A percentile compares a stretch with the other conserved stretches of the same genome.
Conservation (phyloP, 2,888 invertebrate species). For the Drosophila mulleri region DNA sequence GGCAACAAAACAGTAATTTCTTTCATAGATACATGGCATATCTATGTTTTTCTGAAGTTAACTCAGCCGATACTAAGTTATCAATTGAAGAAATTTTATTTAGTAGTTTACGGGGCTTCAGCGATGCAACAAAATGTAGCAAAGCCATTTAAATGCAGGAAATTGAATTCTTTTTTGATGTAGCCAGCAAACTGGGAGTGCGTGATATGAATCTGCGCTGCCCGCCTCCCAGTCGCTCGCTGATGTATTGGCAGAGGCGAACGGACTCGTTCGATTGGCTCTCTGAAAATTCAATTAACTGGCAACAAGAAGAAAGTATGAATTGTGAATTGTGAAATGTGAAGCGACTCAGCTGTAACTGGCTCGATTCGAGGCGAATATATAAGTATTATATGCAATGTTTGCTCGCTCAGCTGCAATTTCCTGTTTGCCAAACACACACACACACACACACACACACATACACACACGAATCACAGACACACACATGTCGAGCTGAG, state of each 20-base stretch:
- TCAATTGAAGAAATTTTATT: conserved; percentile 30
- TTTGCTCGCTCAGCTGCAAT: conserved; percentile 60
- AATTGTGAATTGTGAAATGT: conserved; percentile 33
- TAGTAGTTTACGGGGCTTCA: not conserved
- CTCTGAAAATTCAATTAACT: conserved; percentile 46
- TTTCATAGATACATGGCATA: not conserved
- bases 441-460: conserved; percentile 6
- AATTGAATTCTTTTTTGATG: conserved; percentile 64
- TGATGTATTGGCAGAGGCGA: conserved; percentile 18
- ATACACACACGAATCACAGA: not conserved
- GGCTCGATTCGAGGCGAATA: conserved; percentile 14
- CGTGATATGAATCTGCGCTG: conserved; percentile 34
- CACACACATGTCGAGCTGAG: conserved; percentile 29
- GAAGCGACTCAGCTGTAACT: conserved; percentile 34
- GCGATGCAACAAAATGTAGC: conserved; percentile 39
- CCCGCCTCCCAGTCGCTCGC: not conserved
- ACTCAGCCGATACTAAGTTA: conserved; percentile 2
- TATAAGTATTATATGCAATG: conserved; percentile 38
- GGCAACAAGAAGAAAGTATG: conserved; percentile 16
- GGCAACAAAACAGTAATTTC: not conserved
- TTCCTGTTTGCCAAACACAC: conserved; percentile 63
- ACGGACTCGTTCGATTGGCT: conserved; percentile 30
- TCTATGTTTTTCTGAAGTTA: too few relatives aligned
- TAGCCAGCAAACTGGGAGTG: conserved; percentile 22
- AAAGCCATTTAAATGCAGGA: conserved; percentile 78